phyloP scores from a whole-genome alignment of 2,113 vertebrate species.

The Orycteropus afer region DNA sequence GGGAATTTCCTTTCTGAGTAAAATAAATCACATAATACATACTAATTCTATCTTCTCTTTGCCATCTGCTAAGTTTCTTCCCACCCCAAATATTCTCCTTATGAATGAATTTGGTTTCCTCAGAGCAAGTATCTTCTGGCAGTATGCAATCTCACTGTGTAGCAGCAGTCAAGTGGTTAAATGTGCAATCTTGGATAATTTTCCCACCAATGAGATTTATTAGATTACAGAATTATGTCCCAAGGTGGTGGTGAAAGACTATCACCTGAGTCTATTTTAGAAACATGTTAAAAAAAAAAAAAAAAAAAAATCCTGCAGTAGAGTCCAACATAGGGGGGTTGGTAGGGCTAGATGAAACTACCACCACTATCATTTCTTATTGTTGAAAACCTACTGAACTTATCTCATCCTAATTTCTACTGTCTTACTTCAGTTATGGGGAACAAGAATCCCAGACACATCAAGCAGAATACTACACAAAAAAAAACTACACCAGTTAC shows the following conservation, averaged over 20 bases:
- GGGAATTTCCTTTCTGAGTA: conserved; percentile 61
- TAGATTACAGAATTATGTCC: conserved; percentile 47
- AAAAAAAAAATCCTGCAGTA: neutral
- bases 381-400: conserved; percentile 2
- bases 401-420: neutral
- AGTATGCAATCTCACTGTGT: neutral
- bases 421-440: neutral
- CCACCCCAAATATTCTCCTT: neutral
- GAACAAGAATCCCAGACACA: neutral
- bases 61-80: neutral
- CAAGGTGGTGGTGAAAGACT: neutral
- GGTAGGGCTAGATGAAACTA: neutral
- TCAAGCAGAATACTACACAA: neutral
- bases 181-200: neutral
- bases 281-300: conserved; percentile 17
- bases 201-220: neutral
- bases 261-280: conserved; percentile 22
- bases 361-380: neutral
- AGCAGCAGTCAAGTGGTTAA: conserved; percentile 23
- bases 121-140: neutral
- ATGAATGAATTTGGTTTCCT: neutral
- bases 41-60: neutral
- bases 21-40: conserved; percentile 50
- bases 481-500: neutral
- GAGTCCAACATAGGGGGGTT: accelerated